phyloP scores from a whole-genome alignment of 1,140 invertebrate species.

The Idris sp. region DNA sequence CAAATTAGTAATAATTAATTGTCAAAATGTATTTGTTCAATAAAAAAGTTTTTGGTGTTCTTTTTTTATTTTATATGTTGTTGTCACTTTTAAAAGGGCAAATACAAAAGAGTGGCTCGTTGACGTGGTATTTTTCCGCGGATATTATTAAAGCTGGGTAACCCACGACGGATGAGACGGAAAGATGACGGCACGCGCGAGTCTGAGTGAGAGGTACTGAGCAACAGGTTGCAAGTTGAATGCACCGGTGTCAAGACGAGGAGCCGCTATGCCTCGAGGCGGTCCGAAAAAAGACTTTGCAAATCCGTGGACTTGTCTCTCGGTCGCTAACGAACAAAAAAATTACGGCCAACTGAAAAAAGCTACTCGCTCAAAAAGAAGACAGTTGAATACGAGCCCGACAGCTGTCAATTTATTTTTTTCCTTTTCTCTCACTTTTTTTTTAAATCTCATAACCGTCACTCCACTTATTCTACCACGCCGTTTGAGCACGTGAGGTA shows the following conservation, averaged over 20 bases:
- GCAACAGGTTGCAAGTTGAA: constrained; percentile 78
- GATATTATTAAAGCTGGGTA: constrained; percentile 24
- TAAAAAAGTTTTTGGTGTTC: no score
- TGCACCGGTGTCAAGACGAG: constrained; percentile 72
- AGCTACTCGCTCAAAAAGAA: no score
- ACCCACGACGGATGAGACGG: constrained; percentile 31
- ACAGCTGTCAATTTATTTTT: no score
- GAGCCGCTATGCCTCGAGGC: constrained; percentile 63
- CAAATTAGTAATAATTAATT: no score
- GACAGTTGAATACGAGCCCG: no score
- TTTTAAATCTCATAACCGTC: no score
- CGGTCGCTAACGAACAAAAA: constrained; percentile 11
- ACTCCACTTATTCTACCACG: not conserved
- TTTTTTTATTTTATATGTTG: no score
- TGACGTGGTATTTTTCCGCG: not conserved
- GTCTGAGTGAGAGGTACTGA: constrained; percentile 68
- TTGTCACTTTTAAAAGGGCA: no score
- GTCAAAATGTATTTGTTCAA: no score
- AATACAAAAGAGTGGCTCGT: no score
- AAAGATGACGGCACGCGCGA: constrained; percentile 44
- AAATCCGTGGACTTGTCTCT: constrained; percentile 60
- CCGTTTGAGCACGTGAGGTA: constrained; percentile 9
- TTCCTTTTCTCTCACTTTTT: no score
- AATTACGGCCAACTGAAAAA: no score
- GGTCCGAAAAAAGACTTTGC: constrained; percentile 48